Evolutionary conservation across 2,113 vertebrate species (phyloP).

Genomic region (Boleophthalmus pectinirostris): DNA sequence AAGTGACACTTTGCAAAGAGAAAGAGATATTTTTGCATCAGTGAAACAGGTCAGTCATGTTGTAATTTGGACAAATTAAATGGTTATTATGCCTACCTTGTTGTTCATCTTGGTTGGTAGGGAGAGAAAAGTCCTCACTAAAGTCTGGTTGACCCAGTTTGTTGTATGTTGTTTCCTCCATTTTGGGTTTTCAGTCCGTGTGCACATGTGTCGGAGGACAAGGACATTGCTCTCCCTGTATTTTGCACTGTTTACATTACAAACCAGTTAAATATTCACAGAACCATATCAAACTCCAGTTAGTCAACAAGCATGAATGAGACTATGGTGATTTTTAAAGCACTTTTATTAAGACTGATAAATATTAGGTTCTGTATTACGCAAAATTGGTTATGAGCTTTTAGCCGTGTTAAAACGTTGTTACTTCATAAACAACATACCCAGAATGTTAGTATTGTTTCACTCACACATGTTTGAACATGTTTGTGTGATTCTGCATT

Average conservation of each 20-base stretch:
- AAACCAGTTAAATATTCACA: conserved; percentile 68
- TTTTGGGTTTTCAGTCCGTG: conserved; percentile 36
- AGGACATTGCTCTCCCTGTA: conserved; percentile 60
- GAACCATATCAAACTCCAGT: background rate
- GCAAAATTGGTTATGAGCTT: no score
- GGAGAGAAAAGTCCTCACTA: conserved; percentile 15
- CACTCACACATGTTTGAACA: no score
- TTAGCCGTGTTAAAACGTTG: no score
- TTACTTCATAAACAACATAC: no score
- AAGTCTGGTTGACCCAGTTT: conserved; percentile 37
- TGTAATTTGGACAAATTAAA: background rate
- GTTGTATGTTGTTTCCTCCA: conserved; percentile 48
- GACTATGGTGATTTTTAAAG: conserved; percentile 4
- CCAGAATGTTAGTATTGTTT: no score
- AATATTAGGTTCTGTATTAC: background rate
- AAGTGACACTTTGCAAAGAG: conserved; percentile 53
- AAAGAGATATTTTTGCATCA: no score
- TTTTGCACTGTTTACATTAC: conserved; percentile 26
- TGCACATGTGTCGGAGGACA: conserved; percentile 8
- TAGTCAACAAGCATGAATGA: background rate
- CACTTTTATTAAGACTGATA: background rate
- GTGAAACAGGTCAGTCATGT: background rate
- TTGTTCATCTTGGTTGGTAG: conserved; percentile 28
- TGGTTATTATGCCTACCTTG: conserved; percentile 37
- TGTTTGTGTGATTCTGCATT: no score